A percentile compares a stretch with the other conserved stretches of the same genome.
Conservation (phyloP, 2,113 vertebrate genomes). For the Percina caprodes region DNA sequence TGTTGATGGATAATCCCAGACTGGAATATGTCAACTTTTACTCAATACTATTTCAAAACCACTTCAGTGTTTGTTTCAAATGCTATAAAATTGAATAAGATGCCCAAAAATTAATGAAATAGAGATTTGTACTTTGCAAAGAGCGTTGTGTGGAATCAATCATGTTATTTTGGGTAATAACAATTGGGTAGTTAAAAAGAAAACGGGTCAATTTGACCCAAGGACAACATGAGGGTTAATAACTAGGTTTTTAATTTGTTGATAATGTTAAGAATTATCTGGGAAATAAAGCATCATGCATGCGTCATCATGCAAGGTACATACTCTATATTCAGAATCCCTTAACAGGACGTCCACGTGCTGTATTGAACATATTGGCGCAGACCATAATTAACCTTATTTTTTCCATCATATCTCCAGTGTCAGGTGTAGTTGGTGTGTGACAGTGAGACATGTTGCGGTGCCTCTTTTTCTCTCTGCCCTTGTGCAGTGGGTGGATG, state of each 20-base stretch:
- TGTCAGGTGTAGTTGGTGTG: neutral
- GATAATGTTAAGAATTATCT: neutral
- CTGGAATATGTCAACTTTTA: no score
- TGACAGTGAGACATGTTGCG: neutral
- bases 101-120: no score
- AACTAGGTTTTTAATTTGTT: neutral
- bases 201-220: no score
- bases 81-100: no score
- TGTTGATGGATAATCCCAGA: no score
- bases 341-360: neutral
- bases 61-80: no score
- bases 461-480: neutral
- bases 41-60: no score
- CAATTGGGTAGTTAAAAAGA: no score
- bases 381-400: slow-evolving; percentile 27
- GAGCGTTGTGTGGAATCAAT: no score
- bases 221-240: neutral
- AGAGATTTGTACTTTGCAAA: no score
- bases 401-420: neutral
- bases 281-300: no score
- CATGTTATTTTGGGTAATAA: no score
- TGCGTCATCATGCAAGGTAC: neutral
- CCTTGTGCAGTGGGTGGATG: slow-evolving; percentile 12
- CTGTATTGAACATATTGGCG: neutral
- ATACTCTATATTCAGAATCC: neutral